Conservation (phyloP, 1,140 invertebrate species). For the Aporrectodea caliginosa region DNA sequence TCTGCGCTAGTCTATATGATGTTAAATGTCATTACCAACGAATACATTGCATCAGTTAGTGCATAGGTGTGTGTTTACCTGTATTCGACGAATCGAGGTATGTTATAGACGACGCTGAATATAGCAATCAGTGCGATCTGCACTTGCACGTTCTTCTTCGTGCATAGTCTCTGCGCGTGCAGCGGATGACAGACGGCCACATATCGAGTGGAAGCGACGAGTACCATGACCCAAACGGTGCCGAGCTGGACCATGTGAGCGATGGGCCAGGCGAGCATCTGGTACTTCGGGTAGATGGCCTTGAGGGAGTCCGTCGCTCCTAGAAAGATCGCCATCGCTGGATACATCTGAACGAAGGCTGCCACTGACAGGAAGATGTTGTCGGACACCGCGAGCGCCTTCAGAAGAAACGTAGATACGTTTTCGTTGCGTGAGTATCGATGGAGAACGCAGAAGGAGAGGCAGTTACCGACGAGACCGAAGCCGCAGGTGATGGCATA, state of each 20-base stretch:
- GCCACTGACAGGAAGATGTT: conserved; percentile 29
- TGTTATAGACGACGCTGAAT: conserved; percentile 28
- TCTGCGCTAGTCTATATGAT: too few relatives aligned
- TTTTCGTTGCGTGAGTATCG: not conserved
- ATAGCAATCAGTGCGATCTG: conserved; percentile 22
- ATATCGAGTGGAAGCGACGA: conserved; percentile 32
- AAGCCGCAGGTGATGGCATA: conserved; percentile 28
- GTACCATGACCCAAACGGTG: conserved; percentile 31
- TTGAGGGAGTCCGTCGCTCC: not conserved
- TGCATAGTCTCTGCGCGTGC: conserved; percentile 21
- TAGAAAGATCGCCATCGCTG: conserved; percentile 26
- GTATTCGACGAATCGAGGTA: conserved; percentile 33
- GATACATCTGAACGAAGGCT: conserved; percentile 28
- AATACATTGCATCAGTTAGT: too few relatives aligned
- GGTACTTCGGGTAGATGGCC: conserved; percentile 1
- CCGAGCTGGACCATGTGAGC: conserved; percentile 29
- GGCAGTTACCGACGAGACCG: conserved; percentile 31
- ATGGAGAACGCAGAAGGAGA: conserved; percentile 30
- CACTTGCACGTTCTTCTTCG: conserved; percentile 18
- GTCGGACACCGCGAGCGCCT: conserved; percentile 27
- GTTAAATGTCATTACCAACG: too few relatives aligned
- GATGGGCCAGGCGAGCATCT: conserved; percentile 26
- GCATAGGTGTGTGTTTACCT: too few relatives aligned
- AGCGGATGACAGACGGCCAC: conserved; percentile 32
- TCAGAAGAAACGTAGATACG: conserved; percentile 7